Evolutionary conservation across 2,888 invertebrate genomes (phyloP), one percentile per base, ranked within the genome.

Genomic region (Tinea pellionella): DNA sequence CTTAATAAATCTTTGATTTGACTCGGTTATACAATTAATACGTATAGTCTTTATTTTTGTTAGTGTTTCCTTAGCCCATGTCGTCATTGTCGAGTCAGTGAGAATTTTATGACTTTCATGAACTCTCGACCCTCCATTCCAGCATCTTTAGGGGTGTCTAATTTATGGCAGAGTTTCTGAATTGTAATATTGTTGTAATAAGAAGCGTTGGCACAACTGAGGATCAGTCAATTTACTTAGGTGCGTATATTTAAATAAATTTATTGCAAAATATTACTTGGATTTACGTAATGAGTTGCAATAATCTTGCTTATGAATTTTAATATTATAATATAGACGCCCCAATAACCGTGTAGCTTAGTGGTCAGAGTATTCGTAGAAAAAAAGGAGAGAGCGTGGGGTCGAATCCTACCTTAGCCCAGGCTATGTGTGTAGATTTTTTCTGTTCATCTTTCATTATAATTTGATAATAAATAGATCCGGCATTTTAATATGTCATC

Each of bases 111-210:
- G 55, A 18, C 24, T 19, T 55, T n/a, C 13, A 24, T 55, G 55
- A 55, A 55, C 55, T 55, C 55, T 13, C 29, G 55, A 55, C 55
- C 55, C 47, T 47, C 29, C 15, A 29, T 55, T 55, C 29, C 19
- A 7, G 8, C 55, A 55, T 55, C 55, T 13, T 24, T 55, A 19
- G 29, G 47, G 55, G 55, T 19, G 29, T 1, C 13, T 55, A 55
- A 55, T 55, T 55, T 55, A 55, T 55, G 55, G 55, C 11, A 24
- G 29, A 24, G 55, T 55, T 16, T 13, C 19, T n/a, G 24, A 55
- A 55, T 24, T 55, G 18, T 55, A 55, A 47, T 47, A 47, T 47
- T 16, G 18, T 24, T 55, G 18, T 55, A 19, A 47, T 47, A 47
- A n/a, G 3, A 47, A 47, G 13, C 8, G 47, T 47, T 16, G 13